Evolutionary conservation across 1,140 invertebrate species (phyloP), one percentile per base, ranked within the genome.

Genomic region (Teleopsis dalmanni): DNA sequence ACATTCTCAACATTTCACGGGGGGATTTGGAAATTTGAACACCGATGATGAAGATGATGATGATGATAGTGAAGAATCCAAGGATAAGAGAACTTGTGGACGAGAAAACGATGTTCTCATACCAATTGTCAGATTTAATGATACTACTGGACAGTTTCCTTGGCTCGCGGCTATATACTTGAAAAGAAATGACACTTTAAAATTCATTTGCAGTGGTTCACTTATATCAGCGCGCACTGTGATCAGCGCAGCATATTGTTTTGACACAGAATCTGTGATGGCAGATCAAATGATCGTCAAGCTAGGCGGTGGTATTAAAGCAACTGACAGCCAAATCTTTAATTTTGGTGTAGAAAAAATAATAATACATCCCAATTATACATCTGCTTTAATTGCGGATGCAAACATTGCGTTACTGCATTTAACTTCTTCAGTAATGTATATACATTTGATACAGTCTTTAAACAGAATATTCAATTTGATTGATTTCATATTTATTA

Each of bases 121-220:
- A 11, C 49, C 53, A 1, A 23, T 55, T 4, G 52, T 57, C 10
- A 21, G 79, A 8, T 81, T 81, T 8, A 82, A 81, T 1, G 57
- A 70, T 4, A 55, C 65, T 1, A 60, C 73, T 4, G 82, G 84
- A 21, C 76, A 81, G 34, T 84, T 79, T 66, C 85, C 84, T 0
- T 87, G 84, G 84, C 67, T 84, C 43, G 79, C 77, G 0, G 77
- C 77, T 3, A 76, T 84, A 31, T 81, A 80, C 52, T 45, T 48
- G 10, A 44, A 46, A 8, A 27, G 53, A 2, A 52, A 48, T 7
- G 23, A 42, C 13, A 43, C 33, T 21, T 47, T 47, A 4, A 42
- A 42, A 8, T 43, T 53, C 11, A 33, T 61, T 33, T 64, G 62
- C 38, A 58, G 61, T 10, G 48, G 56, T 0, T 54, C 59, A 2